These are phyloP conservation scores for Planococcus citri DNA, from an alignment of 1,140 invertebrate genomes.

Conservation along the genomic window DNA sequence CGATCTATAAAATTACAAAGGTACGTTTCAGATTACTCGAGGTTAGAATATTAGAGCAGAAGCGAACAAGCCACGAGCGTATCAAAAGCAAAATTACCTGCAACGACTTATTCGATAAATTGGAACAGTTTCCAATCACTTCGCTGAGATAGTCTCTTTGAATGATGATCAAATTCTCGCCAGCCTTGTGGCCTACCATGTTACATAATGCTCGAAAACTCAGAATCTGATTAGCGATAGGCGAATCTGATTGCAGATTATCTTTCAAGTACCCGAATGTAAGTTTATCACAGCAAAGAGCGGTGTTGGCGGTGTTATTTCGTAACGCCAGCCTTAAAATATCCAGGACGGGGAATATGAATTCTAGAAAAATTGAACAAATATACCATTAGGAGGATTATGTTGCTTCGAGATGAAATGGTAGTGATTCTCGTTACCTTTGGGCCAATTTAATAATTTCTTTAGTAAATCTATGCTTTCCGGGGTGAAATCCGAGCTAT, in stretches of 20 bases:
- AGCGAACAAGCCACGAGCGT: too few relatives aligned
- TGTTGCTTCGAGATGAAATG: not conserved
- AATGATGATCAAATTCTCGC: constrained; percentile 45
- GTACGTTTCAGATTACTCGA: not conserved
- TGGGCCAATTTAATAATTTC: constrained; percentile 57
- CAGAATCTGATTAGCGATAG: constrained; percentile 65
- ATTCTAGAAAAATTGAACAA: constrained; percentile 41
- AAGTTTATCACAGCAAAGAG: constrained; percentile 37
- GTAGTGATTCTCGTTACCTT: constrained; percentile 15
- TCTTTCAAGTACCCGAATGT: constrained; percentile 30
- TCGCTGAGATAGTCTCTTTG: constrained; percentile 45
- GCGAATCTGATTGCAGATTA: constrained; percentile 32
- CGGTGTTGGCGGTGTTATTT: constrained; percentile 44
- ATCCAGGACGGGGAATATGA: constrained; percentile 76
- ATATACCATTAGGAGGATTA: constrained; percentile 17
- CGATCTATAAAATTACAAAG: constrained; percentile 44
- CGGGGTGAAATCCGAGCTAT: constrained; percentile 30
- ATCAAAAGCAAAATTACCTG: constrained; percentile 38
- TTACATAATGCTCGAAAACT: constrained; percentile 62
- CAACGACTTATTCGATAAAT: constrained; percentile 28
- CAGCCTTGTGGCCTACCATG: constrained; percentile 50
- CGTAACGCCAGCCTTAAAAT: constrained; percentile 63
- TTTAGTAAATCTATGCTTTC: constrained; percentile 47
- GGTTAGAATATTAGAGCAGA: too few relatives aligned
- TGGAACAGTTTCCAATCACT: constrained; percentile 38